phyloP scores from a whole-genome alignment of 2,888 invertebrate genomes.

The Halictus quadricinctus region DNA sequence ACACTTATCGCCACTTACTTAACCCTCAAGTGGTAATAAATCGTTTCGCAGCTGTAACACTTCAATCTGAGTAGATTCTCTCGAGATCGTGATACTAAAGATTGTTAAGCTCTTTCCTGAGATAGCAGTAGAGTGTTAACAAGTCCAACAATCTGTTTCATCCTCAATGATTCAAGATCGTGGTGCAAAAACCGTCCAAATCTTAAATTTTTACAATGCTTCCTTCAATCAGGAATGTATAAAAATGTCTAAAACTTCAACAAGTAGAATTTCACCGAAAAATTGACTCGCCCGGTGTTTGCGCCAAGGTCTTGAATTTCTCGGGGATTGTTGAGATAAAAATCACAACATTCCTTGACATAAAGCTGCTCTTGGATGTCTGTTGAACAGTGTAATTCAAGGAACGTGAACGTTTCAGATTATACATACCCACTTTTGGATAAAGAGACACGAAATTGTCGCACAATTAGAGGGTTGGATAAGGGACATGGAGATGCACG shows the following conservation, averaged over 20 bases:
- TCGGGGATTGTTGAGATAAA: neutral
- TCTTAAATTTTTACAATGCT: neutral
- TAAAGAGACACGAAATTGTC: constrained; percentile 95
- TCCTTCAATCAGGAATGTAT: neutral
- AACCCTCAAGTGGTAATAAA: neutral
- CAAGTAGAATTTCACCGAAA: neutral
- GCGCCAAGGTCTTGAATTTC: neutral
- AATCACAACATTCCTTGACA: neutral
- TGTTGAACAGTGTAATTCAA: neutral
- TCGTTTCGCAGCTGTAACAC: too few species aligned
- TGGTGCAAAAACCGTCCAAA: neutral
- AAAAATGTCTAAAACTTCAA: too few species aligned
- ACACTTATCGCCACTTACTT: neutral
- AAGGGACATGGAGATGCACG: constrained; percentile 91
- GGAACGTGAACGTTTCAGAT: constrained; percentile 84
- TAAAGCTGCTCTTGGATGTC: neutral
- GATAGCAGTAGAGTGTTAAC: neutral
- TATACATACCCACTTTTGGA: constrained; percentile 96
- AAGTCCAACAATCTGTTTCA: neutral
- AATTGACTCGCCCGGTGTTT: neutral
- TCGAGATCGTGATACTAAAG: neutral
- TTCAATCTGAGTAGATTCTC: neutral
- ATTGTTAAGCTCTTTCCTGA: neutral
- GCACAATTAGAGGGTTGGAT: constrained; percentile 96
- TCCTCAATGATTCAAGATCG: neutral